Base-by-base conservation (phyloP, 2,797 vertebrate species). In the Sebastolobus altivelis region DNA sequence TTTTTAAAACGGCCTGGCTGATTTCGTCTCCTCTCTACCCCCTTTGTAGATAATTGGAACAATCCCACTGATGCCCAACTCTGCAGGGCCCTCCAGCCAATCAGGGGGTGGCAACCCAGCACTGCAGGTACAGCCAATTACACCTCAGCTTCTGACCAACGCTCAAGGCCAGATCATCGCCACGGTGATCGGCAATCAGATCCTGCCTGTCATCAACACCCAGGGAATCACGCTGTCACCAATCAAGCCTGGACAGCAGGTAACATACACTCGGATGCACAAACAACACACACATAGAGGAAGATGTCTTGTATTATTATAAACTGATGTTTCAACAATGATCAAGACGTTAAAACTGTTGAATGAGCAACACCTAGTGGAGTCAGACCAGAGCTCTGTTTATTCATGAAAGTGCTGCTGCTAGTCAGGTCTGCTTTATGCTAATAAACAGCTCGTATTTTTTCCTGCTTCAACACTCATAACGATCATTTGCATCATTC, bases 81-180 rank as follows among this genome's bases (percentile, higher is more conserved):
- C 97, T 62, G 94, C 95, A 87, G 97, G 97, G 94, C 94, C 97
- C 79, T 97, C 97, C 43, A 97, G 95, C 95, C 98, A 99, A 96
- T 95, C 96, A 69, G 96, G 96, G 61, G 96, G 97, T 65, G 95
- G 97, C 93, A 96, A 97, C 92, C 96, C 98, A 93, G 97, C 97
- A 83, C 96, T 99, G 94, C 98, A 99, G 95, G 97, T 99, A 87
- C 99, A 99, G 93, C 98, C 99, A n/a, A 99, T 99, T 95, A 99
- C 98, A 46, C 99, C 99, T 67, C 99, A 99, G 95, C 96, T 99
- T 92, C 92, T 99, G 96, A 99, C 98, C 90, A 99, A 99, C n/a
- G 98, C 98, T 95, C 98, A 99, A 95, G 99, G 99, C 91, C 99
- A 99, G 96, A 99, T 99, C 96, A 99, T 99, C 88, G 99, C 99